Evolutionary conservation across 2,888 invertebrate genomes (phyloP).

Genomic region (Acanthosepion esculentum): DNA sequence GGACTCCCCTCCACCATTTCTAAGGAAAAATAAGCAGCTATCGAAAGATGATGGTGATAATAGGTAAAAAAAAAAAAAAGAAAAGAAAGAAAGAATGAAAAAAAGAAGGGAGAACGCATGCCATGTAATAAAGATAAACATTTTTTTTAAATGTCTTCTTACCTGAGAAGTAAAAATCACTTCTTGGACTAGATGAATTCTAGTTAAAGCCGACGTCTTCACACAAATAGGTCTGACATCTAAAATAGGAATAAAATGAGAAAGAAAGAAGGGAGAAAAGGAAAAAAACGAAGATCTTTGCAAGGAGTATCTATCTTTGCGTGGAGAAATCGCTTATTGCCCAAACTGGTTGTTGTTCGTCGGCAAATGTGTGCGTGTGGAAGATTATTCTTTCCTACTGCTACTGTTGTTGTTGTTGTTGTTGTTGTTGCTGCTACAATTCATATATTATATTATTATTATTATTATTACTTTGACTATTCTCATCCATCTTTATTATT

Average conservation of each 20-base stretch:
- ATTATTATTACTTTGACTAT: background rate
- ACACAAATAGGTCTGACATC: background rate
- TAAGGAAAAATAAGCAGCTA: background rate
- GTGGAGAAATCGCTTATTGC: background rate
- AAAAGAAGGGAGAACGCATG: background rate
- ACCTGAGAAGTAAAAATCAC: slow-evolving; percentile 33
- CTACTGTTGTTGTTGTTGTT: background rate
- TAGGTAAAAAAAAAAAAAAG: background rate
- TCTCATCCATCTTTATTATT: background rate
- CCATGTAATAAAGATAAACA: background rate
- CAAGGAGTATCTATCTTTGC: background rate
- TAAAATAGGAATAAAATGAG: background rate
- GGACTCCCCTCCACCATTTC: background rate
- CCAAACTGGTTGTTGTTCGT: background rate
- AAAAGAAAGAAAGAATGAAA: background rate
- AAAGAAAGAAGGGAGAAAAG: background rate
- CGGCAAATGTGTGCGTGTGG: background rate
- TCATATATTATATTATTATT: background rate
- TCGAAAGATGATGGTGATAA: background rate
- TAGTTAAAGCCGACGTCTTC: background rate
- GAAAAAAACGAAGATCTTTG: background rate
- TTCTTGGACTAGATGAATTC: background rate
- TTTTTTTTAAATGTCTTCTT: background rate
- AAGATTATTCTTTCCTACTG: background rate
- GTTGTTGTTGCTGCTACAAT: background rate